Base-by-base conservation (phyloP, 2,888 invertebrate species). In the Tridacna crocea region DNA sequence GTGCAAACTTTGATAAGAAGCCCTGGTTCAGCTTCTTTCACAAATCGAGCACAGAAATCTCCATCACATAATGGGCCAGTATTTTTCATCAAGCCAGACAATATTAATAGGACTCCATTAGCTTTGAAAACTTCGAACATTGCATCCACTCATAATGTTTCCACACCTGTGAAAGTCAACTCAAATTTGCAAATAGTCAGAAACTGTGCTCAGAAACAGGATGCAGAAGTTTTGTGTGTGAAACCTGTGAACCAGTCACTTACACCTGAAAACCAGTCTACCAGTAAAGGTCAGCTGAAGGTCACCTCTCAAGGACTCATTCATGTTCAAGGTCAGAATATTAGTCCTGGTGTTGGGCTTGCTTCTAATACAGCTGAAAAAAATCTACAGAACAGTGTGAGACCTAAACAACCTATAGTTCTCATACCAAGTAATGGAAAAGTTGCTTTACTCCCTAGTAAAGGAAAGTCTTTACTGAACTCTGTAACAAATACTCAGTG, bases 251-350 rank as follows among this genome's bases (percentile, higher is more conserved):
- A 73, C 27, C 68, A 70, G 60, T 46, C 74, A 24, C 12, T 72
- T 22, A 65, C 47, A 19, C 60, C 68, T 19, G 74, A 65, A 12
- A 82, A 61, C 68, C 82, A 78, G 72, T 76, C 80, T 61, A n/a
- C 68, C 13, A 61, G 77, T 19, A 82, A 82, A 84, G 86, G 88
- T 83, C 88, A 88, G 61, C 77, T 89, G 19, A 88, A 88, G 79
- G 89, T 89, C 27, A 89, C 89, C n/a, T 80, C 88, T 80, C 88
- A 89, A 72, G 89, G 89, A 70, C 72, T 89, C 17, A 88, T 88
- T 27, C 81, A 84, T 65, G 79, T 84, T 76, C 79, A 79, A 77
- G 79, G 84, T 60, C 81, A 81, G 51, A 48, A n/a, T n/a, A 72
- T 24, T 17, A 72, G 61, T 36, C 17, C 63, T 26, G 36, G 47